Evolutionary conservation across 2,888 invertebrate species (phyloP).

Genomic region (Drosophila birchii): DNA sequence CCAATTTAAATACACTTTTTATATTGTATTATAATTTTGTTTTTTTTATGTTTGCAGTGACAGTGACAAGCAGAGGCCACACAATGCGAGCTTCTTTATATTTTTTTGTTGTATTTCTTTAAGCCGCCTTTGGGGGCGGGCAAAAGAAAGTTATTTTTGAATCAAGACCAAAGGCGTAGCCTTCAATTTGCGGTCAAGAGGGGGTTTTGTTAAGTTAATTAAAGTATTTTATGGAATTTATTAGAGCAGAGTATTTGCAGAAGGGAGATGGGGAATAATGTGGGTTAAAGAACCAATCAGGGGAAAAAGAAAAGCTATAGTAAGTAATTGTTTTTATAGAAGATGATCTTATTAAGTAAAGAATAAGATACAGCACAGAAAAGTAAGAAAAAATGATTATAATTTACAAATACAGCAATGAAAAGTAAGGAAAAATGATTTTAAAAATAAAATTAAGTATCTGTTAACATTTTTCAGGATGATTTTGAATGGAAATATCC

Average conservation of each 20-base stretch:
- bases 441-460: too few species aligned
- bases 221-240: conserved; percentile 6
- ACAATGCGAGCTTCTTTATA: conserved; percentile 30
- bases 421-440: too few species aligned
- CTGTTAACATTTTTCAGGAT: too few species aligned
- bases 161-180: conserved; percentile 24
- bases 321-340: too few species aligned
- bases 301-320: too few species aligned
- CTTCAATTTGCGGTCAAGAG: conserved; percentile 10
- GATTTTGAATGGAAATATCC: too few species aligned
- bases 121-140: conserved; percentile 17
- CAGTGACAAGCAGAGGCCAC: conserved; percentile 43
- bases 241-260: background rate
- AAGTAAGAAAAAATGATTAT: background rate
- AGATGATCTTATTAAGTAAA: too few species aligned
- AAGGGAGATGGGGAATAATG: background rate
- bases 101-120: conserved; percentile 1
- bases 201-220: conserved; percentile 5
- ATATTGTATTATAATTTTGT: conserved; percentile 41
- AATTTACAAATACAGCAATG: background rate
- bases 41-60: conserved; percentile 32
- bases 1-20: conserved; percentile 34
- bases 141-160: conserved; percentile 46
- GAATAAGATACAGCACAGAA: too few species aligned
- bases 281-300: background rate